Conservation (phyloP, 2,888 invertebrate species). For the Dasysyrphus tricinctus region DNA sequence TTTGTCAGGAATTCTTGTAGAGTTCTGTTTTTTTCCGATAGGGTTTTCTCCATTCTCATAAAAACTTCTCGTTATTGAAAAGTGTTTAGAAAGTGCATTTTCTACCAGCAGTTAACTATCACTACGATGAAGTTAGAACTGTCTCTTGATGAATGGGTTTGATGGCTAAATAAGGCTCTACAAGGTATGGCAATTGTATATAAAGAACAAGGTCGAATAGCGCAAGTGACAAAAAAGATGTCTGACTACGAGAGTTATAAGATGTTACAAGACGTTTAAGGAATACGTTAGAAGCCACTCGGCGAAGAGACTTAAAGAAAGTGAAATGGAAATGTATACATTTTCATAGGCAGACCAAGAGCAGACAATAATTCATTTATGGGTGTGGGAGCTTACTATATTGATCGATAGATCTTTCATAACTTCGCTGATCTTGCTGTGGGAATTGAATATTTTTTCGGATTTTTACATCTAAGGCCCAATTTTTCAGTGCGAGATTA, state of each 20-base stretch:
- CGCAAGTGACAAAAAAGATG: conserved; percentile 32
- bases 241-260: background rate
- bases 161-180: conserved; percentile 42
- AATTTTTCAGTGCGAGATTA: too few species aligned
- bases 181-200: conserved; percentile 18
- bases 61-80: conserved; percentile 32
- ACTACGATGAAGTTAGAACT: background rate
- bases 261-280: conserved; percentile 23
- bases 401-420: too few species aligned
- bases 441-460: too few species aligned
- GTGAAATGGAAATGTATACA: background rate
- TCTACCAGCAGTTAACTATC: conserved; percentile 24
- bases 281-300: background rate
- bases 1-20: conserved; percentile 50
- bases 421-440: too few species aligned
- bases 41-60: conserved; percentile 29
- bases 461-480: too few species aligned
- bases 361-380: background rate
- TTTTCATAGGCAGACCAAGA: background rate
- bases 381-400: too few species aligned
- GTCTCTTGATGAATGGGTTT: conserved; percentile 11
- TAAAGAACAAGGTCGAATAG: conserved; percentile 51
- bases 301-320: background rate
- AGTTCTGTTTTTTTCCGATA: conserved; percentile 26
- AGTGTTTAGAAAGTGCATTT: conserved; percentile 63